These are phyloP conservation scores for Crotalus tigris DNA, from an alignment of 2,113 vertebrate species.

Conservation along the genomic window DNA sequence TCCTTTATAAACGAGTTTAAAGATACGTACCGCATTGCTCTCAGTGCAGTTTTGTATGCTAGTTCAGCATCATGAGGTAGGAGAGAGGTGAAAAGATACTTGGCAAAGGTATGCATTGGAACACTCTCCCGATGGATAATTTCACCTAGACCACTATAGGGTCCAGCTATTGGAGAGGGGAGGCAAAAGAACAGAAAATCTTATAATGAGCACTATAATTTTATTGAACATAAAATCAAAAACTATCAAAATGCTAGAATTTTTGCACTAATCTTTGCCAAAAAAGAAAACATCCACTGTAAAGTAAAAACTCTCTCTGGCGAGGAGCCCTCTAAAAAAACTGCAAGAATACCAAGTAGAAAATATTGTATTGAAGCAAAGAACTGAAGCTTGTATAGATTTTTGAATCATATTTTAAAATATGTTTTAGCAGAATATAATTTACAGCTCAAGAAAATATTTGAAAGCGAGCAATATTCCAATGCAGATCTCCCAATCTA, in stretches of 20 bases:
- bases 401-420: background rate
- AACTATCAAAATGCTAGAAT: constrained; percentile 1
- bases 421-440: background rate
- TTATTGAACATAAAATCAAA: background rate
- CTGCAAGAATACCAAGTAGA: background rate
- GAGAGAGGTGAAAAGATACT: constrained; percentile 97
- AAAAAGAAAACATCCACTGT: background rate
- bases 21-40: constrained; percentile 92
- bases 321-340: background rate
- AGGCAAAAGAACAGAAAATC: background rate
- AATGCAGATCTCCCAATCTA: background rate
- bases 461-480: background rate
- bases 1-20: background rate
- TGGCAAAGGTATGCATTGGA: constrained; percentile 99
- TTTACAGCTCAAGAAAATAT: background rate
- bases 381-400: background rate
- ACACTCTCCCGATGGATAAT: constrained; percentile 94
- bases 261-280: background rate
- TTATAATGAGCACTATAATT: background rate
- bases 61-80: constrained; percentile 98
- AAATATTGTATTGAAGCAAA: background rate
- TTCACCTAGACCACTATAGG: constrained; percentile 95
- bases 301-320: constrained; percentile 4
- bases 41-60: constrained; percentile 97
- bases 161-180: constrained; percentile 79